Base-by-base conservation (phyloP, 2,797 vertebrate species). In the Pipistrellus pipistrellus region DNA sequence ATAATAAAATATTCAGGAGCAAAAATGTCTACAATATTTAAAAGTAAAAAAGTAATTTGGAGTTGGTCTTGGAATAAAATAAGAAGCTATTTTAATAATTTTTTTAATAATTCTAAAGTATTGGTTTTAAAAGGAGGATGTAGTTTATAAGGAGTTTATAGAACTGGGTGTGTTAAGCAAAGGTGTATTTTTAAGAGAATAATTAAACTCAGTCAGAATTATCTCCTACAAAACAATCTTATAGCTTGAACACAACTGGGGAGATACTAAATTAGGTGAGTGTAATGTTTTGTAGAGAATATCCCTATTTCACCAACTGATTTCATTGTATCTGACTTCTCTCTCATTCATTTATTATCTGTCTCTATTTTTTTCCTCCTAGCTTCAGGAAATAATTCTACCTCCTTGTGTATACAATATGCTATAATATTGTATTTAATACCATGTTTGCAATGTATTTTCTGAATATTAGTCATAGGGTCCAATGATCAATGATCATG, bases 381-480 rank as follows among this genome's bases (percentile, higher is more conserved):
- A 44, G 76, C 88, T 95, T 96, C 51, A 44, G 94, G 96, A 96
- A 90, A 1, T 66, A 75, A 84, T 4, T 83, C 73, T 71, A 8
- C 25, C 96, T 53, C 59, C 59, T 85, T 9, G 0, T 53, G n/a
- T 53, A 7, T 38, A 84, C 38, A 81, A 57, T 41, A 91, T 44
- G 64, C 57, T 41, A 59, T 38, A 78, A 57, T 76, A 85, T 0
- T 81, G 55, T 23, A n/a, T 94, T 25, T 90, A 83, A 53, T 85
- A 0, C 71, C 23, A 0, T 12, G n/a, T 41, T 94, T 92, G 66
- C 23, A 85, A 64, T 15, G 38, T 59, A 14, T 44, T 48, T 20
- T 89, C 69, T 80, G 69, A 96, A 93, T 93, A 95, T 35, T 30
- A 93, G 80, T 87, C 72, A 25, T 44, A 83, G 41, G 83, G 91